Percentiles rank a stretch among this genome's conserved stretches.
Conservation (phyloP, 1,140 invertebrate species). For the Drosophila pachea region DNA sequence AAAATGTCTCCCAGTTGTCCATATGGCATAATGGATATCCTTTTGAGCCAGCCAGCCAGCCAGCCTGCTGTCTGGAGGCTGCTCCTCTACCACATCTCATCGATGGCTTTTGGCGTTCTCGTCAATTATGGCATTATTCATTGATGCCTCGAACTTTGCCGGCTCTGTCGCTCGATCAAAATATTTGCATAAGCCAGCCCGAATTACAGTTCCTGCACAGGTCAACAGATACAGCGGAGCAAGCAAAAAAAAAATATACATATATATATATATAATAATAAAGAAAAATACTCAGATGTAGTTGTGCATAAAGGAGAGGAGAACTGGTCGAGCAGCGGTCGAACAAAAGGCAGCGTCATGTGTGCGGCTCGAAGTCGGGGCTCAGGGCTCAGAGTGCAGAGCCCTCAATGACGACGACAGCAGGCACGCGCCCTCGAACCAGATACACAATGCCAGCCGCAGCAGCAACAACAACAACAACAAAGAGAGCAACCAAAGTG, state of each 20-base stretch:
- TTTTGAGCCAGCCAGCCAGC: background rate
- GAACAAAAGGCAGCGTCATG: constrained; percentile 52
- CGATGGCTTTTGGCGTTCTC: constrained; percentile 13
- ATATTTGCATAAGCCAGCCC: constrained; percentile 70
- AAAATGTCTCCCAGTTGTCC: background rate
- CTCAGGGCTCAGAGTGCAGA: constrained; percentile 7
- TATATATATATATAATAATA: background rate
- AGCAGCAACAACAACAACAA: constrained; percentile 18
- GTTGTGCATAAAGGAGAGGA: background rate
- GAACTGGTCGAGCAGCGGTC: constrained; percentile 18
- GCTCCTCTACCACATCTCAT: constrained; percentile 13
- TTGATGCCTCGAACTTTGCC: constrained; percentile 44
- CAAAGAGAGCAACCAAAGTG: constrained; percentile 21
- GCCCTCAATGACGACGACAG: constrained; percentile 62
- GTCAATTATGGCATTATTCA: constrained; percentile 33
- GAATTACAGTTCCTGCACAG: constrained; percentile 60
- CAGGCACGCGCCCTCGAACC: constrained; percentile 71
- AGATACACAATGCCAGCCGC: constrained; percentile 43
- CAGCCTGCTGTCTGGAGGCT: background rate
- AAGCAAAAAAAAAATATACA: background rate
- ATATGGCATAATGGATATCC: constrained; percentile 5
- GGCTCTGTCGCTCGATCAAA: constrained; percentile 50
- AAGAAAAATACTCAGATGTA: background rate
- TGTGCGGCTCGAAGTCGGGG: constrained; percentile 38
- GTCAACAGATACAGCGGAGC: background rate